A percentile compares a stretch with the other conserved stretches of the same genome.
These are phyloP conservation scores for Eutolmus rufibarbis DNA, from an alignment of 2,888 invertebrate genomes.

Conservation along the genomic window DNA sequence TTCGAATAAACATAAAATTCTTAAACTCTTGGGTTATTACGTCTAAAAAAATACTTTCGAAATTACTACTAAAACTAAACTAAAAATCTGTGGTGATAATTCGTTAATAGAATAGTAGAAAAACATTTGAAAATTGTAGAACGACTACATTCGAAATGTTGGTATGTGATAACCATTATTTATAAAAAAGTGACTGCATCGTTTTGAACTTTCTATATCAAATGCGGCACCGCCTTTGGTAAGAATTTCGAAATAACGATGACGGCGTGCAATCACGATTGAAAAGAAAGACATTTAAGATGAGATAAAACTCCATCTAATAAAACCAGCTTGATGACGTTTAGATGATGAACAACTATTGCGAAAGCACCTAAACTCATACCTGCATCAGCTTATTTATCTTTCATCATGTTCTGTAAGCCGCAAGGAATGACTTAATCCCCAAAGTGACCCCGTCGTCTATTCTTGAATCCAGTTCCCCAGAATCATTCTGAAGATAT, in stretches of 20 bases:
- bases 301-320: neutral
- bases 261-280: neutral
- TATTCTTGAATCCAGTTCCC: neutral
- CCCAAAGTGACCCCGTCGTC: neutral
- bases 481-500: neutral
- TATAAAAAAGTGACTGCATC: neutral
- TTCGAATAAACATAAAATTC: no score
- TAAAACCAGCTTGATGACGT: neutral
- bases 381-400: neutral
- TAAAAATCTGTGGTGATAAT: no score
- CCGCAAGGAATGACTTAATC: slow-evolving; percentile 4
- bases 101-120: no score
- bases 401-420: neutral
- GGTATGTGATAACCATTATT: neutral
- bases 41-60: no score
- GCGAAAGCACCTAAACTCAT: neutral
- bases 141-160: neutral
- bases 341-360: neutral
- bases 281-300: neutral
- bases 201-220: neutral
- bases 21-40: no score
- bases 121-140: neutral
- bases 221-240: neutral
- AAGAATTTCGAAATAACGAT: slow-evolving; percentile 10
- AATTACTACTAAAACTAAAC: no score